Conservation (phyloP, 2,797 vertebrate genomes). For the Margarornis squamiger region DNA sequence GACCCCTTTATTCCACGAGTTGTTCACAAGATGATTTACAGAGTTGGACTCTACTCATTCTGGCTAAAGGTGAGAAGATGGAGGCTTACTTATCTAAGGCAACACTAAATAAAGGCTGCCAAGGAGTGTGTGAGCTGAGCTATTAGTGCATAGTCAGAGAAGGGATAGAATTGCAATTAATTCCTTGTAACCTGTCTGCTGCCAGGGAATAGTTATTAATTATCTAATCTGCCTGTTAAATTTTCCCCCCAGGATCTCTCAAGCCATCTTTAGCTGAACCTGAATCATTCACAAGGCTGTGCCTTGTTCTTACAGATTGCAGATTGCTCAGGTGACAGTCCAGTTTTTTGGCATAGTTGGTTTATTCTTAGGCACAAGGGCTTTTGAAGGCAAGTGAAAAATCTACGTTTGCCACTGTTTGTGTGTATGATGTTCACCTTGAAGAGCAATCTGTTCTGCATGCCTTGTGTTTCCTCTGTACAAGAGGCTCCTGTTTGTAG, state of each 20-base stretch:
- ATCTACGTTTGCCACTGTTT: background rate
- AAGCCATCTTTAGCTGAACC: background rate
- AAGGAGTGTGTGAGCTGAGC: background rate
- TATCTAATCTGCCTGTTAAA: background rate
- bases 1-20: background rate
- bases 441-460: background rate
- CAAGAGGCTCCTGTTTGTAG: background rate
- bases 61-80: background rate
- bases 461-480: background rate
- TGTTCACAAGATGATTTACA: constrained; percentile 16
- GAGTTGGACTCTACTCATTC: background rate
- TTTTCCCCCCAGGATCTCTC: background rate
- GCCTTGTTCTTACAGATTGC: background rate
- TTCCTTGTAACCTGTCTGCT: background rate
- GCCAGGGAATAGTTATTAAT: background rate
- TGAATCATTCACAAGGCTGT: background rate
- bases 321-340: background rate
- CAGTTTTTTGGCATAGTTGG: background rate
- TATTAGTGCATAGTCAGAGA: background rate
- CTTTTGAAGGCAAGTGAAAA: background rate
- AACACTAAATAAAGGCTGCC: background rate
- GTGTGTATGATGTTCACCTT: background rate
- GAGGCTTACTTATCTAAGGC: background rate
- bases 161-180: background rate
- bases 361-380: background rate